phyloP scores from a whole-genome alignment of 2,888 invertebrate genomes.

The Xestia ashworthii region DNA sequence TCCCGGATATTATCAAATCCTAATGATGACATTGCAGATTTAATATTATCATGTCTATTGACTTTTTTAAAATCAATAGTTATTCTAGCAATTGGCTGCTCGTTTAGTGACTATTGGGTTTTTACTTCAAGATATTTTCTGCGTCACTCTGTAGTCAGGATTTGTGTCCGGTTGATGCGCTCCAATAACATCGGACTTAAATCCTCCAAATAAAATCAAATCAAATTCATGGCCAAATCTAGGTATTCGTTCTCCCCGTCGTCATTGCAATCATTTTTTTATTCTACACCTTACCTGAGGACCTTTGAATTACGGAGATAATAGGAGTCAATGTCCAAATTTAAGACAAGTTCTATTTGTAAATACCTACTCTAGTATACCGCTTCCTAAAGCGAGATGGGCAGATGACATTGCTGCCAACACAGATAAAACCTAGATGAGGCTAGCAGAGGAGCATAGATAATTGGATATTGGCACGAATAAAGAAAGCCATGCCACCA shows the following conservation, averaged over 20 bases:
- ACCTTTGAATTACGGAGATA: too few relatives aligned
- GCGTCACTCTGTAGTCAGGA: too few relatives aligned
- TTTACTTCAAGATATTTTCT: background rate
- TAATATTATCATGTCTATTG: background rate
- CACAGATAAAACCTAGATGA: background rate
- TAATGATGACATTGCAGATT: background rate
- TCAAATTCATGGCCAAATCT: too few relatives aligned
- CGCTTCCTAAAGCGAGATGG: background rate
- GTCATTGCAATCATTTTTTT: too few relatives aligned
- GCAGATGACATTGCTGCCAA: background rate
- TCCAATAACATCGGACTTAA: background rate
- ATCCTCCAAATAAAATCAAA: too few relatives aligned
- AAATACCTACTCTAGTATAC: too few relatives aligned
- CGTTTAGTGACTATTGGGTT: background rate
- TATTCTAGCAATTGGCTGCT: background rate
- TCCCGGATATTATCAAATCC: slow-evolving; percentile 21
- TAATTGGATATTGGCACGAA: background rate
- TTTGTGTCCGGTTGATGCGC: background rate
- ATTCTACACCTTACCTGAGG: too few relatives aligned
- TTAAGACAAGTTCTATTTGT: too few relatives aligned
- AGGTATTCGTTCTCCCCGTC: too few relatives aligned
- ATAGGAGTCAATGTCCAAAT: too few relatives aligned
- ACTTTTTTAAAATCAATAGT: slow-evolving; percentile 1
- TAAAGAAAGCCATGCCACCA: background rate
- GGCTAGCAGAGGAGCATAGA: background rate